Base-by-base conservation (phyloP, 2,888 invertebrate species). In the Steinernema carpocapsae region DNA sequence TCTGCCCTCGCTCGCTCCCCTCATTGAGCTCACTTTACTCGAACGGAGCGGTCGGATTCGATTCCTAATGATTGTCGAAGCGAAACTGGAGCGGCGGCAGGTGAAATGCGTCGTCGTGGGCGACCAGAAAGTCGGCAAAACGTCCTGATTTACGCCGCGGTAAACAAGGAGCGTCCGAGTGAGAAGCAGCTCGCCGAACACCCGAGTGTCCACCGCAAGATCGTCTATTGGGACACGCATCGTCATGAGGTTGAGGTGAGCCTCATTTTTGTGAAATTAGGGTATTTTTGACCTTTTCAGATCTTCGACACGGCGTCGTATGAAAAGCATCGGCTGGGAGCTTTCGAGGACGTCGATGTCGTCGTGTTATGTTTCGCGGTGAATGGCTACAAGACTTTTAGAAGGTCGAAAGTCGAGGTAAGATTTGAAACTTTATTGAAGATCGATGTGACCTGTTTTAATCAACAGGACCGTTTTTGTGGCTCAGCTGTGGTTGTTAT, bases 101-200 rank as follows among this genome's bases (percentile, higher is more conserved):
- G 56, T 56, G 56, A 56, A 56, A 19, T 56, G 56, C 26, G 56
- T 56, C 24, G 26, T 56, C 56, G 56, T 56, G 2, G 56, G 56
- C 26, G 56, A 56, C 22, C 24, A 10, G 4, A 22, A 26, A 12
- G 56, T 56, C 4, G 56, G 56, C 2, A 56, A 56, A 19, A 56
- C 56, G 26, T 56, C 56, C 56, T 56, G 26, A 24, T 56, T 17
- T 10, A 24, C 7, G 56, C 56, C 22, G 19, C 56, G 24, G 26
- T 56, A 10, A 56, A 56, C 56, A 56, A 56, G 56, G 56, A 56
- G 26, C 56, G 22, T 26, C 56, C 56, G 6, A 56, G 24, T 2
- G 56, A 4, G 6, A 12, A 56, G 26, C 24, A 56, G 22, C 14
- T 22, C 2, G 26, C 22, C 26, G 56, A 56, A 22, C 26, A 22